Evolutionary conservation across 1,140 invertebrate genomes (phyloP), one percentile per base, ranked within the genome.

Genomic region (Laupala kohalensis): DNA sequence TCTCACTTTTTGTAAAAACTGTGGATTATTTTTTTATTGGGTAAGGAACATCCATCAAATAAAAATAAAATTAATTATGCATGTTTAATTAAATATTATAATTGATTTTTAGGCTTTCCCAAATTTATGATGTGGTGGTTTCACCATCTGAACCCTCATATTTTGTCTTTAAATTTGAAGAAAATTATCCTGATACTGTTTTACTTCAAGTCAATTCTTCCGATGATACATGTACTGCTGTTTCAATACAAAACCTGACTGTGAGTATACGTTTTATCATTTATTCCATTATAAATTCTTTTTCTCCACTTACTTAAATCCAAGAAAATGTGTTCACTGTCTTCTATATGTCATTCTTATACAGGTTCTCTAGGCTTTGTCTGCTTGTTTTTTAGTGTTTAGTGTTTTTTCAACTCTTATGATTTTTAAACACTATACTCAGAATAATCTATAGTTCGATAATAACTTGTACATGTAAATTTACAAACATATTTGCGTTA

Each of bases 231-330:
- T 92, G 90, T 77, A 88, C 89, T 79, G 84, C 87, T 6, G 83
- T 92, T 4, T 91, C 90, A 25, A 86, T 92, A 76, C 91, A 92
- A 78, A 88, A 90, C 78, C 83, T 85, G 65, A 85, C 86, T 74
- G 89, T 91, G 81, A 84, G 85, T 82, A 69, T 27, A 63, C 28
- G 71, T 72, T 67, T 65, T 74, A 67, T 69, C 37, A 13, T 53
- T 53, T 53, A 53, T 53, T 9, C 37, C 9, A 13, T 53, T 13
- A 19, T 13, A 53, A 13, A 53, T 53, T 53, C 9, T 53, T 9
- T 53, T 13, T 13, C 19, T 13, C 37, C 19, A 2, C 1, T 53
- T 13, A 53, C 37, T 13, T 53, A 4, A 13, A 53, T 53, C 19
- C 4, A 9, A 53, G 9, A 4, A 53, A 2, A 19, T 53, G 37